These are phyloP conservation scores for Drosophila meridionalis DNA, from an alignment of 2,888 invertebrate species.

Conservation along the genomic window DNA sequence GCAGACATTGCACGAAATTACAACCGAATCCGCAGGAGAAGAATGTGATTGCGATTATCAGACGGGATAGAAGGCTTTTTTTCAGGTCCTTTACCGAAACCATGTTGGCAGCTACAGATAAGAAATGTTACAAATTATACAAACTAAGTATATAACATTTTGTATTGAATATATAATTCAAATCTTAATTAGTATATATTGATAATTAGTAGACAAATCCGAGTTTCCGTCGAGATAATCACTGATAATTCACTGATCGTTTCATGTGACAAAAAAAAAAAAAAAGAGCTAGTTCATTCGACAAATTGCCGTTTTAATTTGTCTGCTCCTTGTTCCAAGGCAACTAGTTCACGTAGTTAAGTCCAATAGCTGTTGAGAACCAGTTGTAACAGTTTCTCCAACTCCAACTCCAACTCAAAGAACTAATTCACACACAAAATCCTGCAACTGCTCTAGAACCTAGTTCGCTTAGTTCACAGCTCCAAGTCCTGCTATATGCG, in stretches of 20 bases:
- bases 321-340: background rate
- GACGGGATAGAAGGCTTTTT: constrained; percentile 24
- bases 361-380: background rate
- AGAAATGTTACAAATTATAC: background rate
- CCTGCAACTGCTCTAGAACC: background rate
- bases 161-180: background rate
- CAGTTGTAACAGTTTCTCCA: background rate
- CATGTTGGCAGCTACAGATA: constrained; percentile 25
- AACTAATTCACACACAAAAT: constrained; percentile 2
- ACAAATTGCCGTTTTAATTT: background rate
- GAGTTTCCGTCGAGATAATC: constrained; percentile 1
- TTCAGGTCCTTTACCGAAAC: constrained; percentile 14
- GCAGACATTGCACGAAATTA: constrained; percentile 91
- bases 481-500: background rate
- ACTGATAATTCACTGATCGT: background rate
- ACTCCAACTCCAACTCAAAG: too few species aligned
- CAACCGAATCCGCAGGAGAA: constrained; percentile 94
- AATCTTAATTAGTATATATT: background rate
- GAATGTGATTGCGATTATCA: constrained; percentile 91
- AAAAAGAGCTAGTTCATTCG: background rate
- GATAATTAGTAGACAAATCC: background rate
- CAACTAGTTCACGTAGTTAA: too few species aligned
- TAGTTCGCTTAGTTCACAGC: background rate
- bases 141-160: too few species aligned
- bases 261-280: background rate